A percentile compares a stretch with the other conserved stretches of the same genome.
phyloP scores from a whole-genome alignment of 2,888 invertebrate genomes.

The Malachius bipustulatus region DNA sequence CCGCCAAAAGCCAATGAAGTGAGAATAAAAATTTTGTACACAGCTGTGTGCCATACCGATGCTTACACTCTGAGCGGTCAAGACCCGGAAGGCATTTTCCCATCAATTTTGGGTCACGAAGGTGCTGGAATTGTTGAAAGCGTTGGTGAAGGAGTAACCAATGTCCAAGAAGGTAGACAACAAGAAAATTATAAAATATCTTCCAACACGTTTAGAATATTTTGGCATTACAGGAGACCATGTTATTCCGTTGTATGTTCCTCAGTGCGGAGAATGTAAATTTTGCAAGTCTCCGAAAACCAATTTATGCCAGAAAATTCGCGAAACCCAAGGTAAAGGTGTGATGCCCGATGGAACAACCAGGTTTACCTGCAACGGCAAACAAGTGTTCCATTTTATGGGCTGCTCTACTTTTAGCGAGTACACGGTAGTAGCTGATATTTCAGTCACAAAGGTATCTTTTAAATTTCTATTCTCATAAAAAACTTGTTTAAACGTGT shows the following conservation, averaged over 20 bases:
- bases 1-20: conserved; percentile 92
- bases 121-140: conserved; percentile 96
- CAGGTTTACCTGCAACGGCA: conserved; percentile 71
- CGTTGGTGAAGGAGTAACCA: conserved; percentile 82
- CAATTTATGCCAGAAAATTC: conserved; percentile 91
- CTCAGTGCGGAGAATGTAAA: conserved; percentile 94
- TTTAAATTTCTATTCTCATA: neutral
- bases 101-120: conserved; percentile 91
- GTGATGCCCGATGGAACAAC: conserved; percentile 86
- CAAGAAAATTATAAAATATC: conserved; percentile 9
- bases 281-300: conserved; percentile 93
- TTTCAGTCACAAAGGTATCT: conserved; percentile 83
- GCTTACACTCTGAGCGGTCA: conserved; percentile 78
- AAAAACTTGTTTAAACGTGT: too few relatives aligned
- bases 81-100: conserved; percentile 87
- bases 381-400: conserved; percentile 83
- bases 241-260: conserved; percentile 93
- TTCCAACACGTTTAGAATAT: too few relatives aligned
- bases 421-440: conserved; percentile 88
- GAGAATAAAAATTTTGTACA: conserved; percentile 64
- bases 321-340: conserved; percentile 75
- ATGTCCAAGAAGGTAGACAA: conserved; percentile 58
- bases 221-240: conserved; percentile 58
- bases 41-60: conserved; percentile 88
- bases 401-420: conserved; percentile 93